Conservation (phyloP, 2,797 vertebrate species). For the Enteromius treurensis region DNA sequence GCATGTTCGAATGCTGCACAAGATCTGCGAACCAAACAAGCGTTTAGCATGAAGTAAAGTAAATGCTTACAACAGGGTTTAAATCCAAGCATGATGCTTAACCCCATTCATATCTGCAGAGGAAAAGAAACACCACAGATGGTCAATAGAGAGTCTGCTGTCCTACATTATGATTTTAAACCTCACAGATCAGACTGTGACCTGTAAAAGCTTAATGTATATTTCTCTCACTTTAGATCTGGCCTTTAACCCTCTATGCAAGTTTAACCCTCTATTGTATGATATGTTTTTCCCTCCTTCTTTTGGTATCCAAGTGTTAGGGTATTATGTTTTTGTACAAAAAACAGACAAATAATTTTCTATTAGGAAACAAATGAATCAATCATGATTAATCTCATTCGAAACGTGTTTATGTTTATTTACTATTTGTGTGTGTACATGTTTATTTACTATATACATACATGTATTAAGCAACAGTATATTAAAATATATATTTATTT, state of each 20-base stretch:
- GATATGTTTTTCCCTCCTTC: background rate
- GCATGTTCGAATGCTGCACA: background rate
- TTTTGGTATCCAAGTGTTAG: background rate
- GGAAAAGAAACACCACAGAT: conserved; percentile 20
- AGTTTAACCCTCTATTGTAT: background rate
- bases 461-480: no score
- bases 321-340: no score
- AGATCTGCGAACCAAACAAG: background rate
- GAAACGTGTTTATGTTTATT: no score
- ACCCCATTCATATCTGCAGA: conserved; percentile 27
- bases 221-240: background rate
- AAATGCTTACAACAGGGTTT: conserved; percentile 18
- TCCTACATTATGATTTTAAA: conserved; percentile 17
- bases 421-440: no score
- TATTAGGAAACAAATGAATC: no score
- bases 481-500: no score
- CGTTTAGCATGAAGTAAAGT: background rate
- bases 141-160: background rate
- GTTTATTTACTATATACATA: no score
- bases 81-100: conserved; percentile 11
- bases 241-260: background rate
- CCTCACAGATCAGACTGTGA: background rate
- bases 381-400: no score
- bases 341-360: no score
- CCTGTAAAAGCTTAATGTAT: conserved; percentile 4